phyloP scores from a whole-genome alignment of 2,888 invertebrate genomes.

The Salpingus planirostris region DNA sequence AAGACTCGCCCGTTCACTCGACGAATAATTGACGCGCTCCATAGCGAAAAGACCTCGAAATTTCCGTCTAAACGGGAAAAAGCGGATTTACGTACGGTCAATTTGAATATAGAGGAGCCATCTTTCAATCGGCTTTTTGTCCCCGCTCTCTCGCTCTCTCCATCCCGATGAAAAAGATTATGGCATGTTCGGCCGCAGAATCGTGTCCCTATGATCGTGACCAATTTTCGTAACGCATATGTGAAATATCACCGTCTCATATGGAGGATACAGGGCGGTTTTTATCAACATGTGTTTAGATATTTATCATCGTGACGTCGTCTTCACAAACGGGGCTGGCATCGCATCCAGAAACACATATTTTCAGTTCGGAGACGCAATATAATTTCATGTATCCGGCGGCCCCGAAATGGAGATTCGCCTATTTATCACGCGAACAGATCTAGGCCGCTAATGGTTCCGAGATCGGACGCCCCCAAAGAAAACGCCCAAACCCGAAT shows the following conservation, averaged over 20 bases:
- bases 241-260: slow-evolving; percentile 15
- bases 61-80: slow-evolving; percentile 4
- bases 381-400: not conserved
- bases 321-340: slow-evolving; percentile 1
- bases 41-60: too few relatives aligned
- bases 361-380: slow-evolving; percentile 3
- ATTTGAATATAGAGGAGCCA: slow-evolving; percentile 5
- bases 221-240: slow-evolving; percentile 4
- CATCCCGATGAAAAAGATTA: slow-evolving; percentile 1
- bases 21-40: too few relatives aligned
- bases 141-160: slow-evolving; percentile 2
- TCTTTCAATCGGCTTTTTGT: slow-evolving; percentile 2
- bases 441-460: too few relatives aligned
- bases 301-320: slow-evolving; percentile 17
- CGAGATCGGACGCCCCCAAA: too few relatives aligned
- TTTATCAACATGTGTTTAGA: slow-evolving; percentile 21
- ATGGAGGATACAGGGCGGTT: too few relatives aligned
- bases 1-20: too few relatives aligned
- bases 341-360: slow-evolving; percentile 5
- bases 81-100: slow-evolving; percentile 2
- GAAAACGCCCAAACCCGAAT: too few relatives aligned
- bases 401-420: too few relatives aligned
- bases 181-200: not conserved
- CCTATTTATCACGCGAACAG: too few relatives aligned
- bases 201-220: slow-evolving; percentile 3